Percentiles rank a stretch among this genome's conserved stretches.
phyloP scores from a whole-genome alignment of 2,888 invertebrate species.

The Rhopalosiphum nymphaeae region DNA sequence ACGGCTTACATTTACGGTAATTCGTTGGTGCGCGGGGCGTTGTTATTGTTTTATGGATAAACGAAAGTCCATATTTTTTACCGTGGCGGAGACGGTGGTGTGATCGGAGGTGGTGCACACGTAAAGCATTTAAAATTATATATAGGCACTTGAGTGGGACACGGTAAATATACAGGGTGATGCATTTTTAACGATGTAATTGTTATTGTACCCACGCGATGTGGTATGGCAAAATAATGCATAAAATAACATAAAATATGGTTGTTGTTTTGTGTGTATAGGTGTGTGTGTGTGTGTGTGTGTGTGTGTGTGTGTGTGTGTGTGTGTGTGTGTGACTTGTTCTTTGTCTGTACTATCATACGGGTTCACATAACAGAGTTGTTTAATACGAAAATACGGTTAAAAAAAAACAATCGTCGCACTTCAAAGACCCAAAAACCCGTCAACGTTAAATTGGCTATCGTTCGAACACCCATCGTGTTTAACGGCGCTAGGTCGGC shows the following conservation, averaged over 20 bases:
- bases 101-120: not conserved
- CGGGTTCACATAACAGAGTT: not conserved
- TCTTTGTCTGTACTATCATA: not conserved
- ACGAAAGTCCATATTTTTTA: not conserved
- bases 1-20: not conserved
- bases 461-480: not conserved
- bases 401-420: not conserved
- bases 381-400: not conserved
- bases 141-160: not conserved
- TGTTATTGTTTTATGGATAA: constrained; percentile 17
- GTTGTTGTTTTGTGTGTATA: not conserved
- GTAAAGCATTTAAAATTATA: constrained; percentile 2
- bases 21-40: not conserved
- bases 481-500: not conserved
- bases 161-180: not conserved
- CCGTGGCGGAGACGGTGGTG: not conserved
- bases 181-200: not conserved
- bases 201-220: not conserved
- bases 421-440: not conserved
- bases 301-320: not conserved
- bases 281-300: not conserved
- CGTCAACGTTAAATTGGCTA: not conserved
- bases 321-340: not conserved
- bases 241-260: not conserved
- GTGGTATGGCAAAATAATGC: not conserved